Percentiles rank a stretch among this genome's conserved stretches.
phyloP scores from a whole-genome alignment of 1,140 invertebrate species.

The Drosophila kepulauana region DNA sequence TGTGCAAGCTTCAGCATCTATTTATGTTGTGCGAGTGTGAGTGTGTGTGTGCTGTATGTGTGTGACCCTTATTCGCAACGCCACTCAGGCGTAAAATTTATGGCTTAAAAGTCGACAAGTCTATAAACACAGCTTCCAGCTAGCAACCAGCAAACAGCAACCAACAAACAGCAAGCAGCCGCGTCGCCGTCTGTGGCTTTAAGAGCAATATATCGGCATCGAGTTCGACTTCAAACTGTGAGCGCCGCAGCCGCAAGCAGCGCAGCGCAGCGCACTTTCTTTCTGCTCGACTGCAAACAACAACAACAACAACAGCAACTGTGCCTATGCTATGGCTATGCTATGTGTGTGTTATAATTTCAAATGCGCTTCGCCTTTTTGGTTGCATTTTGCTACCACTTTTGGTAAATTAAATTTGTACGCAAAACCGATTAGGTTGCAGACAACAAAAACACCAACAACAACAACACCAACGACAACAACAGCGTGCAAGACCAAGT shows the following conservation, averaged over 20 bases:
- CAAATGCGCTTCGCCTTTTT: constrained; percentile 77
- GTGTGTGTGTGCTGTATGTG: constrained; percentile 46
- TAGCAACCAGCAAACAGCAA: constrained; percentile 52
- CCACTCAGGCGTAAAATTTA: constrained; percentile 81
- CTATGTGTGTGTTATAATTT: constrained; percentile 75
- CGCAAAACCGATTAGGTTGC: constrained; percentile 80
- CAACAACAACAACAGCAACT: constrained; percentile 6
- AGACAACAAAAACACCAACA: constrained; percentile 55
- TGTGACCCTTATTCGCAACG: constrained; percentile 82
- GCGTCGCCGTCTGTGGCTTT: constrained; percentile 37
- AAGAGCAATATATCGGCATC: constrained; percentile 31
- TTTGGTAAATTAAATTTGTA: constrained; percentile 84
- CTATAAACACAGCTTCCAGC: constrained; percentile 83
- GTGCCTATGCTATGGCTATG: constrained; percentile 28
- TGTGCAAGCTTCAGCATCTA: constrained; percentile 34
- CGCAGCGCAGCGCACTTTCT: constrained; percentile 20
- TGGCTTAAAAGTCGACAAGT: constrained; percentile 82
- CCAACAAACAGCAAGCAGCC: background rate
- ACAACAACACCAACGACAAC: too few relatives aligned
- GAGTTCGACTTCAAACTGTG: constrained; percentile 37
- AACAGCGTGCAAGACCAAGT: constrained; percentile 57
- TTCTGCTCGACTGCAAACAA: constrained; percentile 6
- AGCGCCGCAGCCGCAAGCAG: background rate
- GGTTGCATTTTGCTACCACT: constrained; percentile 80
- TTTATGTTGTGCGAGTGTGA: constrained; percentile 7